phyloP scores from a whole-genome alignment of 2,797 vertebrate species.

The Anabacerthia variegaticeps region DNA sequence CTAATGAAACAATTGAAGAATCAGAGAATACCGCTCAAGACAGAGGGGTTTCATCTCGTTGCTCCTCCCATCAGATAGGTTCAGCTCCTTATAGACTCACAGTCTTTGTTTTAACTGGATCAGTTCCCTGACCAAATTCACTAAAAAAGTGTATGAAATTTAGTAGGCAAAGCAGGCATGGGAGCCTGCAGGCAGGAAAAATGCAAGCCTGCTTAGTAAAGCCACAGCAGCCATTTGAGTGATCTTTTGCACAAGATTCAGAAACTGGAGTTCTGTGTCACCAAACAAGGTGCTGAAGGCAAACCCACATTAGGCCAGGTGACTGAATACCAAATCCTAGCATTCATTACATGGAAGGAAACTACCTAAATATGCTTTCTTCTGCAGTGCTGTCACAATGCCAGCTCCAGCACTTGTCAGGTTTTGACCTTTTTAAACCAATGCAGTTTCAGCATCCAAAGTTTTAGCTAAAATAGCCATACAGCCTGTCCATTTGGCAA shows the following conservation, averaged over 20 bases:
- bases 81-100: not conserved
- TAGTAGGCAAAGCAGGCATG: not conserved
- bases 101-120: not conserved
- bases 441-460: not conserved
- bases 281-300: not conserved
- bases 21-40: not conserved
- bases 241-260: not conserved
- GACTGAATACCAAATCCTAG: not conserved
- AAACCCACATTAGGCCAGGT: not conserved
- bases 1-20: not conserved
- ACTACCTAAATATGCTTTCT: not conserved
- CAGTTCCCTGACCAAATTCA: not conserved
- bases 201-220: rapidly evolving
- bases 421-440: not conserved
- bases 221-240: not conserved
- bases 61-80: rapidly evolving
- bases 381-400: not conserved
- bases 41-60: not conserved
- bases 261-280: not conserved
- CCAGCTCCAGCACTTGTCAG: not conserved
- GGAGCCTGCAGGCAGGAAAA: not conserved
- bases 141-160: not conserved
- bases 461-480: not conserved
- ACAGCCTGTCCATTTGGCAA: not conserved
- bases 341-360: not conserved